Evolutionary conservation across 1,140 invertebrate genomes (phyloP), one percentile per base, ranked within the genome.

Genomic region (Pogonomyrmex barbatus): DNA sequence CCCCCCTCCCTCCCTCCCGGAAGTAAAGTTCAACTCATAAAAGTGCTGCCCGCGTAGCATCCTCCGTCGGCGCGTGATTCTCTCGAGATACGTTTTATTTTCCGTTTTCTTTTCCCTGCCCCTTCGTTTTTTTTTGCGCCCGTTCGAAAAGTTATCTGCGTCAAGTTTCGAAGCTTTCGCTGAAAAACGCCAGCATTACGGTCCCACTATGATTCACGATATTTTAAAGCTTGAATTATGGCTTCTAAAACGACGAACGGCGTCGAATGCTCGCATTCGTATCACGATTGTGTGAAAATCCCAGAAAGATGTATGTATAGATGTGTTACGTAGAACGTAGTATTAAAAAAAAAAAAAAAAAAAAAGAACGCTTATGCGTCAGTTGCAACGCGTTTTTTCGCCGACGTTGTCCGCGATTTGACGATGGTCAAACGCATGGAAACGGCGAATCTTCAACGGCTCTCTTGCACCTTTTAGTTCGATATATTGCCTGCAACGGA

Each of bases 211-310:
- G 36, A 83, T 83, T 83, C 54, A 60, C 24, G 42, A 60, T 10
- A 56, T 50, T 60, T 62, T 58, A 36, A 82, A 73, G 17, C 47
- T 60, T 73, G 79, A 73, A 83, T 83, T 73, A 73, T 58, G 33
- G 12, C n/a, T 50, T 58, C 42, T 2, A 3, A 47, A 75, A 83
- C 68, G 42, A n/a, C 30, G 67, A 82, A n/a, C 14, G 33, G 39
- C 50, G 30, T 54, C 9, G 54, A 24, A 4, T 30, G 39, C 30
- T 73, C 42, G 30, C 52, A 36, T 83, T 75, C n/a, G 24, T 10
- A 39, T 73, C 52, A 36, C 39, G 68, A 73, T 47, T 68, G 47
- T 9, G 42, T 39, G 42, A 2, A 60, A 24, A 83, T 83, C 54
- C 42, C 9, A 2, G n/a, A 50, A 73, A 60, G 4, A 82, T 12